Conservation (phyloP, 2,113 vertebrate genomes). For the Ceratotherium simum region DNA sequence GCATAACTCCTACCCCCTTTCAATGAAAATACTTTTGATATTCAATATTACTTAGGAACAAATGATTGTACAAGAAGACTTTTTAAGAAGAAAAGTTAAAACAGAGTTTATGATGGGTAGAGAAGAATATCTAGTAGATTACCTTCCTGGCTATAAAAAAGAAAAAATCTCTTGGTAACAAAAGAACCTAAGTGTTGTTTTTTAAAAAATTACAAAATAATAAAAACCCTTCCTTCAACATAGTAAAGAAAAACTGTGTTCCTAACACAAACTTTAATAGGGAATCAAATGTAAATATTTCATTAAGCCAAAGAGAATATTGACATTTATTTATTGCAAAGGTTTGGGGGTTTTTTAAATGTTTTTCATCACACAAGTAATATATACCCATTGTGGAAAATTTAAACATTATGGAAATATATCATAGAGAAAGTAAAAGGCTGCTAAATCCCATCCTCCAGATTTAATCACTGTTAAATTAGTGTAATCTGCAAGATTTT, state of each 20-base stretch:
- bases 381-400: neutral
- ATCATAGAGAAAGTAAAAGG: neutral
- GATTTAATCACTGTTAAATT: slow-evolving; percentile 15
- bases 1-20: neutral
- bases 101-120: slow-evolving; percentile 9
- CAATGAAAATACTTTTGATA: slow-evolving; percentile 53
- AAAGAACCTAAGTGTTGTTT: neutral
- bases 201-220: neutral
- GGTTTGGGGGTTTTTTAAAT: neutral
- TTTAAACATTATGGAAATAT: slow-evolving; percentile 35
- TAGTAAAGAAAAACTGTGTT: neutral
- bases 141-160: slow-evolving; percentile 1
- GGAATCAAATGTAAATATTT: slow-evolving; percentile 23
- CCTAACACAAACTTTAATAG: slow-evolving; percentile 33
- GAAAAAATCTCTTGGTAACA: neutral
- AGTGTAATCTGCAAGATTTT: neutral
- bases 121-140: slow-evolving; percentile 20
- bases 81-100: slow-evolving; percentile 33
- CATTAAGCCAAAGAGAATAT: neutral
- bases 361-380: neutral
- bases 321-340: neutral
- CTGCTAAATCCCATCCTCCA: neutral
- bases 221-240: neutral
- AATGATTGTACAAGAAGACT: neutral
- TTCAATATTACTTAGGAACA: slow-evolving; percentile 34